Base-by-base conservation (phyloP, 1,140 invertebrate species). In the Cyclina sinensis region DNA sequence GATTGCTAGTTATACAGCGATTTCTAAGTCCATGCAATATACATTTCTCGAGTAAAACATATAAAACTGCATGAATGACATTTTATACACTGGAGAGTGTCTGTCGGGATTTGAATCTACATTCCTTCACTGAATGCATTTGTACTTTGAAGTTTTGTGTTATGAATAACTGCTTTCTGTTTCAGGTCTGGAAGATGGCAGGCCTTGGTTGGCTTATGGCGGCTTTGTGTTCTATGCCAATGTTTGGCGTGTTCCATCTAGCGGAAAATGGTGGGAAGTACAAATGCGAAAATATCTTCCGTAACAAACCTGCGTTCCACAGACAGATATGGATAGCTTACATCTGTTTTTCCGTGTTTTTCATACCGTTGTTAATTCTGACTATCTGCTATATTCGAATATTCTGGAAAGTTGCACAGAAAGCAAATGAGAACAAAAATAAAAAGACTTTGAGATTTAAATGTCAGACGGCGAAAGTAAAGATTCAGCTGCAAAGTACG, bases 261-360 rank as follows among this genome's bases (percentile, higher is more conserved):
- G 89, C 83, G 9, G 87, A 85, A 85, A 39, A 85, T 0, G 81
- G 70, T 48, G 90, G 91, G 0, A 80, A 88, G 21, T 79, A 65
- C 12, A 59, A 90, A 65, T 95, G 95, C 68, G 93, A 94, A 81
- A 94, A 93, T 70, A 93, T 92, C 54, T 95, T 95, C 78, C 89
- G 94, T 24, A 68, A 91, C 80, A 90, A 87, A 43, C 92, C 93
- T 14, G 32, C 65, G 0, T 88, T n/a, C 7, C 92, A 95, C 62
- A 89, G 95, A 12, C 93, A 94, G 73, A 91, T 93, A 1, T 95
- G 94, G 88, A 80, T 95, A 11, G 94, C 94, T 1, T 95, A 93
- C 85, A 90, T 92, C 54, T 88, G 90, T 12, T 80, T 95, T n/a
- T 73, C 94, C 16, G 92, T 93, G 35, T 95, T 95, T 86, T 89